These are phyloP conservation scores for Andricus quercusramuli DNA, from an alignment of 2,888 invertebrate genomes.

Conservation along the genomic window DNA sequence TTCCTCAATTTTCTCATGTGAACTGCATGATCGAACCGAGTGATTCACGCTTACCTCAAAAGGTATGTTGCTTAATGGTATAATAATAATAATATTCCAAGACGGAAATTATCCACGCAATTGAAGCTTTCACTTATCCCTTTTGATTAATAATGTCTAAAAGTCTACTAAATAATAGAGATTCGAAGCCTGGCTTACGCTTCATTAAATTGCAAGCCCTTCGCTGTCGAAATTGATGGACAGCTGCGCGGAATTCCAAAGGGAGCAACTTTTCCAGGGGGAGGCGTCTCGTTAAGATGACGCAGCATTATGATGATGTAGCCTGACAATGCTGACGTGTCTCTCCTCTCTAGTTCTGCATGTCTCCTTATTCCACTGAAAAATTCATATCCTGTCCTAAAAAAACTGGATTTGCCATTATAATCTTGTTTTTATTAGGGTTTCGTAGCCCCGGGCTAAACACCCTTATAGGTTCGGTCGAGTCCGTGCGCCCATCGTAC, in stretches of 20 bases:
- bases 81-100: too few species aligned
- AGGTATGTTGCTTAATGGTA: too few species aligned
- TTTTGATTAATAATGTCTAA: conserved; percentile 49
- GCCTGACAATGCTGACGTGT: conserved; percentile 60
- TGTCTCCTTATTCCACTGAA: background rate
- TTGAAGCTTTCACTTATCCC: conserved; percentile 16
- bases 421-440: background rate
- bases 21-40: too few species aligned
- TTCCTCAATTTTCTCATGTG: too few species aligned
- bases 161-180: conserved; percentile 44
- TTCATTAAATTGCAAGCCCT: conserved; percentile 69
- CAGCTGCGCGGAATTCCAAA: conserved; percentile 61
- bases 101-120: too few species aligned
- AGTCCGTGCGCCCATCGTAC: too few species aligned
- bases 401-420: background rate
- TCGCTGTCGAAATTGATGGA: conserved; percentile 63
- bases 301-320: conserved; percentile 68
- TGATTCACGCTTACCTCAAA: too few species aligned
- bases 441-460: too few species aligned
- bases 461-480: too few species aligned
- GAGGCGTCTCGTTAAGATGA: conserved; percentile 72
- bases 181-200: conserved; percentile 54
- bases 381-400: background rate
- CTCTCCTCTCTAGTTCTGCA: background rate
- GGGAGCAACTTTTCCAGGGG: conserved; percentile 66